Base-by-base conservation (phyloP, 2,888 invertebrate species). In the Sympetrum striolatum region DNA sequence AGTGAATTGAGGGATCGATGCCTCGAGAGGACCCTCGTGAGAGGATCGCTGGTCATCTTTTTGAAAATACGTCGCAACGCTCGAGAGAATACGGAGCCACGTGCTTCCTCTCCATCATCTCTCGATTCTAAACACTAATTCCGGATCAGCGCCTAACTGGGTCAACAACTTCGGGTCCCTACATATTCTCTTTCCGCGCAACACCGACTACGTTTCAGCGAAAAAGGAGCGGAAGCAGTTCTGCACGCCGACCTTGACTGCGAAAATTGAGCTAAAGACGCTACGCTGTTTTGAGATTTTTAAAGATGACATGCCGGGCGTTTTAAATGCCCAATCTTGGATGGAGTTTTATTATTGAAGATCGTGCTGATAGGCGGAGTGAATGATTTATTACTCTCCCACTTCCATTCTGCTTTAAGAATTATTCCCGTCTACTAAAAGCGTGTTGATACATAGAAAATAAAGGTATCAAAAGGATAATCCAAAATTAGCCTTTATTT, bases 161-260 rank as follows among this genome's bases (percentile, higher is more conserved):
- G 86, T 86, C 86, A 86, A 86, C 86, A 86, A 86, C 82, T 86
- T 18, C 0, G 37, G 60, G n/a, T n/a, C 22, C n/a, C 22, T 35
- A 12, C n/a, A 15, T 12, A 25, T 37, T 48, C 18, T 80, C 35
- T 79, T 79, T 44, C 39, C 14, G 79, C 39, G 37, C 48, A 31
- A n/a, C 60, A 18, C 4, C 39, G 35, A 6, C 22, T 35, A 35
- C n/a, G n/a, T 86, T 60, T 86, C 86, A 15, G 31, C 25, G 1
- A 64, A 25, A 2, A 25, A n/a, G 64, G 25, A 12, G 73, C 25
- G 73, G 31, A 73, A 73, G 73, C 31, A 31, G 31, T 14, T 31
- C 73, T 31, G 73, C 73, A 73, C 73, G 73, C 14, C 25, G 73
- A 25, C 73, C 31, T 73, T 73, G 14, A 8, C 25, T 22, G 31